phyloP scores from a whole-genome alignment of 2,888 invertebrate genomes.

The Pegoplata infirma region DNA sequence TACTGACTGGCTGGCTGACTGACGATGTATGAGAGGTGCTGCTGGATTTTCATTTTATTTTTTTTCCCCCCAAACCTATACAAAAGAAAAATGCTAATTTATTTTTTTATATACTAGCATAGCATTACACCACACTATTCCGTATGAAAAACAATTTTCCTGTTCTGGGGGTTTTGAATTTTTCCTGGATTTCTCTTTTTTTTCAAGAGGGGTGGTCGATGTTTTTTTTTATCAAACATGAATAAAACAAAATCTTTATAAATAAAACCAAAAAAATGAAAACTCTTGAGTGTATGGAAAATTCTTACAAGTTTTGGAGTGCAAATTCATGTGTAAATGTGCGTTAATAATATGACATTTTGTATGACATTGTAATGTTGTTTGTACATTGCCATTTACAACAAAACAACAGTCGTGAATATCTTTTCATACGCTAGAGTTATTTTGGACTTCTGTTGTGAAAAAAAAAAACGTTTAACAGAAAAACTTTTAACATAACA shows the following conservation, averaged over 20 bases:
- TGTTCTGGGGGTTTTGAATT: background rate
- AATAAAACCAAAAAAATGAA: conserved; percentile 1
- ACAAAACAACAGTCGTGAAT: conserved; percentile 15
- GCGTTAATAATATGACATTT: conserved; percentile 54
- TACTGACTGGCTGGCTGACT: conserved; percentile 25
- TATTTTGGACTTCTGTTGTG: conserved; percentile 37
- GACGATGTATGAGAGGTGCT: conserved; percentile 3
- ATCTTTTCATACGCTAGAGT: conserved; percentile 31
- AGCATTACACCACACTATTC: conserved; percentile 4
- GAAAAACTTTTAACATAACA: conserved; percentile 24
- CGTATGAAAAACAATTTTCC: conserved; percentile 10
- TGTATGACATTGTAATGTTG: conserved; percentile 32
- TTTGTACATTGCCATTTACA: too few relatives aligned
- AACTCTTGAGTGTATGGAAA: conserved; percentile 33
- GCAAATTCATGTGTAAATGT: conserved; percentile 44
- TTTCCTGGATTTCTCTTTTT: background rate
- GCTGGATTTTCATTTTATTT: too few relatives aligned
- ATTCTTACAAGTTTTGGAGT: conserved; percentile 15
- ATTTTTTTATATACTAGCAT: background rate
- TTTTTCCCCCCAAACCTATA: background rate
- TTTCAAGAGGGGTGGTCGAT: background rate
- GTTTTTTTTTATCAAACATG: conserved; percentile 4
- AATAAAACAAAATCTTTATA: too few relatives aligned
- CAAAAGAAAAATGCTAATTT: conserved; percentile 48
- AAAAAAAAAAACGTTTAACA: conserved; percentile 7